A percentile compares a stretch with the other conserved stretches of the same genome.
phyloP scores from a whole-genome alignment of 2,888 invertebrate genomes.

The Acanthosepion pharaonis region DNA sequence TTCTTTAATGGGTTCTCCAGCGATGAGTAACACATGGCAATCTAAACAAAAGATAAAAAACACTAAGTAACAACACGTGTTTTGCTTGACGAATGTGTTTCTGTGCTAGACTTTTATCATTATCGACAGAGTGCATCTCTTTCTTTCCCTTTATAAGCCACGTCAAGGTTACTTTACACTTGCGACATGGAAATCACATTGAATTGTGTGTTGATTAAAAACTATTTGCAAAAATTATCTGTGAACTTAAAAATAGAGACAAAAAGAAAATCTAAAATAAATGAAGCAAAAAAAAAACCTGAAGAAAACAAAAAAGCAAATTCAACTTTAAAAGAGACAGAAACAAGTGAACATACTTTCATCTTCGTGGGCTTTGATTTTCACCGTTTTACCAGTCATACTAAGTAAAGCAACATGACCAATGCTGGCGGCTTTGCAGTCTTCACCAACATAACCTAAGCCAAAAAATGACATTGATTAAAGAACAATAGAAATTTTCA shows the following conservation, averaged over 20 bases:
- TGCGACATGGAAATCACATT: too few species aligned
- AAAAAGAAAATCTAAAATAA: too few species aligned
- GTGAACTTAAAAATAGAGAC: too few species aligned
- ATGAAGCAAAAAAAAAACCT: too few species aligned
- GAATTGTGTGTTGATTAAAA: too few species aligned
- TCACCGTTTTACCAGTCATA: constrained; percentile 54
- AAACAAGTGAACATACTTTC: constrained; percentile 50
- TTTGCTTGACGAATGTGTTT: too few species aligned
- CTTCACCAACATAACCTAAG: constrained; percentile 57
- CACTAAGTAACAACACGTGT: not conserved
- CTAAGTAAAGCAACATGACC: constrained; percentile 60
- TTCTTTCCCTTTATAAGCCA: too few species aligned
- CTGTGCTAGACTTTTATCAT: not conserved
- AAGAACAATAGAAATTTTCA: not conserved
- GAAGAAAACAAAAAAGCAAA: not conserved
- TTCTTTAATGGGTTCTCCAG: constrained; percentile 65
- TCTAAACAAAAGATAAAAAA: constrained; percentile 52
- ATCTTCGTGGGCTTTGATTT: constrained; percentile 55
- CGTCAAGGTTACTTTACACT: too few species aligned
- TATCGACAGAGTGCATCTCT: too few species aligned
- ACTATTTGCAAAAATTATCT: too few species aligned
- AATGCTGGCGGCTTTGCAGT: constrained; percentile 53
- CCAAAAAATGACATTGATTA: not conserved
- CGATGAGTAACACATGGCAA: constrained; percentile 60
- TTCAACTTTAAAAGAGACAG: not conserved